Evolutionary conservation across 1,140 invertebrate species (phyloP), one percentile per base, ranked within the genome.

Genomic region (Schlechtendalia chinensis): DNA sequence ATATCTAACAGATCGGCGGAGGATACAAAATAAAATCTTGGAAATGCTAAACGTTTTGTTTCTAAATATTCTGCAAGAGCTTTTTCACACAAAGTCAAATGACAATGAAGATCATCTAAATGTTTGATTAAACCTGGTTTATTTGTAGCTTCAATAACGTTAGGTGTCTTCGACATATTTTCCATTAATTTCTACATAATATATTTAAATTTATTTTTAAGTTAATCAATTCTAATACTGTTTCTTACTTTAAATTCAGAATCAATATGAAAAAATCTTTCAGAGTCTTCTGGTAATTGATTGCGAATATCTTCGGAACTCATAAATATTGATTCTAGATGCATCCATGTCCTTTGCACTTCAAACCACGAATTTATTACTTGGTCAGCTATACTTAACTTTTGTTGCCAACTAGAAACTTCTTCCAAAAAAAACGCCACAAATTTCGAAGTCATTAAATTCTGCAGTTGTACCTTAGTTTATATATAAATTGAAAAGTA

Each of bases 261-360:
- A 86, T 98, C 96, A 83, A 98, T 95, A 82, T 90, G 90, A 87
- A 97, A 93, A 87, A 99, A 98, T 85, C 96, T 89, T 79, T 92
- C 90, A 1, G 96, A 96, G 86, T 98, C 96, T 84, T 95, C 91
- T 17, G 97, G 96, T 53, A 99, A 86, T 86, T 98, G 96, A 84
- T 93, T 93, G 80, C 96, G 89, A 84, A 99, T 98, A 86, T 99
- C 96, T 86, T 98, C 96, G 4, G 96, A 97, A 83, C 95, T 96
- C 90, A 98, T 97, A 85, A 98, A 98, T 84, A 98, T 98, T 83
- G 94, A 96, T 86, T 98, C 96, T 81, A 98, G 89, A 87, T 98
- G 94, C 84, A 93, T 93, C 96, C 96, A 99, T 19, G 96, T 97
- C 58, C 96, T 89, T 87, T 98, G 96, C 29, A 98, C 96, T 88